These are phyloP conservation scores for Steinernema feltiae DNA, from an alignment of 1,140 invertebrate species.

Conservation along the genomic window DNA sequence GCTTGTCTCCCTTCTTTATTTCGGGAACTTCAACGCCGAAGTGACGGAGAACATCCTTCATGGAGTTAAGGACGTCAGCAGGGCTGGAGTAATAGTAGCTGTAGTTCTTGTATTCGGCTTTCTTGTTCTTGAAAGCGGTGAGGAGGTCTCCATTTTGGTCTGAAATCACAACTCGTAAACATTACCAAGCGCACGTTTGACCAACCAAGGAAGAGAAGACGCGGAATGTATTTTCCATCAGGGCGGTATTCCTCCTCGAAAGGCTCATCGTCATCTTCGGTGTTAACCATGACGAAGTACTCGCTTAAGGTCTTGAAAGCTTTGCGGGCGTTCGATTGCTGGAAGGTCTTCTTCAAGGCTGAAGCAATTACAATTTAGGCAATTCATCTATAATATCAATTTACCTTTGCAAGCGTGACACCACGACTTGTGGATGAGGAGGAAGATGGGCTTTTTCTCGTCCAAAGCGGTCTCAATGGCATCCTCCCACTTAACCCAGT, in stretches of 20 bases:
- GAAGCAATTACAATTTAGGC: constrained; percentile 16
- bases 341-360: constrained; percentile 57
- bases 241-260: constrained; percentile 49
- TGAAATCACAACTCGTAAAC: constrained; percentile 20
- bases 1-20: constrained; percentile 48
- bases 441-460: constrained; percentile 54
- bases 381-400: background rate
- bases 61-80: constrained; percentile 55
- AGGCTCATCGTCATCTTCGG: constrained; percentile 56
- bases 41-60: constrained; percentile 54
- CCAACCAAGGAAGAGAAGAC: constrained; percentile 50
- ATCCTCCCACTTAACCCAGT: constrained; percentile 57
- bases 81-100: constrained; percentile 55
- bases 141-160: constrained; percentile 37
- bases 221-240: constrained; percentile 56
- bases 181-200: constrained; percentile 3
- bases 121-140: constrained; percentile 53
- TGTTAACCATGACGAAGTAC: constrained; percentile 58
- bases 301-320: constrained; percentile 55
- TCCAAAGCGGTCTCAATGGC: constrained; percentile 54
- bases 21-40: constrained; percentile 53
- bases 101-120: constrained; percentile 58
- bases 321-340: constrained; percentile 57
- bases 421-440: constrained; percentile 56
- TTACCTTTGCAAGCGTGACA: constrained; percentile 57